Evolutionary conservation across 2,113 vertebrate genomes (phyloP), one percentile per base, ranked within the genome.

Genomic region (Camelus dromedarius): DNA sequence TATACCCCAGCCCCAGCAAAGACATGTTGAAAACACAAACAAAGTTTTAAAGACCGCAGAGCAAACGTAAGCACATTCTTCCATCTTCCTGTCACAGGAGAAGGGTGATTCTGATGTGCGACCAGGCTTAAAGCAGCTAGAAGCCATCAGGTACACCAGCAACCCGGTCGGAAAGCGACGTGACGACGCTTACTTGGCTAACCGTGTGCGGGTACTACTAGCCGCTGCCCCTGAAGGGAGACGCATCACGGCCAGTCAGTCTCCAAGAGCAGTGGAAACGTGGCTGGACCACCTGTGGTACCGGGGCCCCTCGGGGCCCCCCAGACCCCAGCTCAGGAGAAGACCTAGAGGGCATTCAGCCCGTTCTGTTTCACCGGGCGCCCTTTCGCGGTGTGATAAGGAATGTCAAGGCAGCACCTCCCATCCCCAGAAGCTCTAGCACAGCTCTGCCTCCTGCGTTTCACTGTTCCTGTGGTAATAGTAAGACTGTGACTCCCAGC

Each of bases 1-100:
- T 79, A 8, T 77, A 89, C 54, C 79, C 56, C 62, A 91, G 50
- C 46, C 89, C 56, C 83, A 87, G 64, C 64, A 92, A 81, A 97
- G 89, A 83, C 52, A 96, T 9, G 54, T 50, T 84, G 70, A 52
- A 84, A 70, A 50, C 26, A n/a, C 50, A 91, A 91, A n/a, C 66
- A 70, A 88, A 38, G 54, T 86, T 79, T 84, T n/a, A 22, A 89
- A 95, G 64, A 48, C 54, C 81, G 62, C 69, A 80, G 24, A 93
- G 73, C 88, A 96, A 86, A 64, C n/a, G n/a, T 8, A 67, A 95
- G 82, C 79, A 76, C 22, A 19, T 42, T 76, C 80, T 86, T 20
- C 56, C 46, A 20, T 58, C 62, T 85, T 85, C 69, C 89, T 77
- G 38, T 82, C 81, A 94, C 22, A 75, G 46, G 1, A 69, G 48